Evolutionary conservation across 1,140 invertebrate genomes (phyloP).

Genomic region (Rhagoletis zephyria): DNA sequence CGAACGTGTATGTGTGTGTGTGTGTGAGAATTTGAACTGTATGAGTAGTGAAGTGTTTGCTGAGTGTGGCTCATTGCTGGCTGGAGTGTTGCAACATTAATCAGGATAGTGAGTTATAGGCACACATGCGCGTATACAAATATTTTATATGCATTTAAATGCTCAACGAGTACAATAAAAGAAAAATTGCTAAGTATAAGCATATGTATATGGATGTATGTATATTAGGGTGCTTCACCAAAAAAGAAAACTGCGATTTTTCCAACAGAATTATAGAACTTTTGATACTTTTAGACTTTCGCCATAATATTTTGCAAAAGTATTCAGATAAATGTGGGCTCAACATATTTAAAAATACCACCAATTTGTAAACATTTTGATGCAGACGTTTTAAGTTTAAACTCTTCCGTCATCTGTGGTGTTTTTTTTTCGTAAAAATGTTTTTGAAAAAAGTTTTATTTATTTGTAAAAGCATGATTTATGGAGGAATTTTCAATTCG

Average conservation of each 20-base stretch:
- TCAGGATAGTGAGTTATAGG: constrained; percentile 32
- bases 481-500: no score
- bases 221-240: no score
- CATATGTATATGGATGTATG: no score
- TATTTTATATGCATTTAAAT: not conserved
- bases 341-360: not conserved
- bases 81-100: constrained; percentile 47
- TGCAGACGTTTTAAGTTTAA: no score
- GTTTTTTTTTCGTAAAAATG: no score
- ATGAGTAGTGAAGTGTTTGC: constrained; percentile 11
- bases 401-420: no score
- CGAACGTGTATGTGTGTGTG: not conserved
- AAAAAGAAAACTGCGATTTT: no score
- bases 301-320: no score
- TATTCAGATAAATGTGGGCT: not conserved
- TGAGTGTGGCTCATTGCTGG: constrained; percentile 21
- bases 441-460: not conserved
- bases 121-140: not conserved
- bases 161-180: not conserved
- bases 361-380: no score
- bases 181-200: not conserved
- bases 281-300: no score
- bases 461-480: not conserved
- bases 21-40: not conserved
- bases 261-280: no score